Conservation (phyloP, 2,797 vertebrate species). For the Scolopax rusticola region DNA sequence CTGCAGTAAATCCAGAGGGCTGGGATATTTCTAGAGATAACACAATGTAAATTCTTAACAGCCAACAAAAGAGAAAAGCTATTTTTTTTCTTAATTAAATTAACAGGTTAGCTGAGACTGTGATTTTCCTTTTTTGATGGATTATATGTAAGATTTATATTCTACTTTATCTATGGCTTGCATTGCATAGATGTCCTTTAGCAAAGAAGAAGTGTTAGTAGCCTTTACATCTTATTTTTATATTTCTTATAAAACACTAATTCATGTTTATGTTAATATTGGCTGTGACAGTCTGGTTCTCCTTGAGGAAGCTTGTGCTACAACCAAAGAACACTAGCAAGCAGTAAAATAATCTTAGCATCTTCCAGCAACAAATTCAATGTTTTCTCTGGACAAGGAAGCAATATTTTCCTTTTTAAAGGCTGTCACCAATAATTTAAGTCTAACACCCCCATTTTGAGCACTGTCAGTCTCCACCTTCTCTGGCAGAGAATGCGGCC, state of each 20-base stretch:
- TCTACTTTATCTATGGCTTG: neutral
- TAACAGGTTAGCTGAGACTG: neutral
- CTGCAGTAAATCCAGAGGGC: neutral
- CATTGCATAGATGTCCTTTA: neutral
- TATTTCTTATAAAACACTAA: neutral
- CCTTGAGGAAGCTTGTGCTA: neutral
- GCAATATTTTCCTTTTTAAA: neutral
- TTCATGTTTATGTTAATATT: neutral
- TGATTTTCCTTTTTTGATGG: neutral
- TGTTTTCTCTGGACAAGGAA: neutral
- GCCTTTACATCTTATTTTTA: neutral
- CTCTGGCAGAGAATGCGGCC: neutral
- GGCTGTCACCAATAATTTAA: neutral
- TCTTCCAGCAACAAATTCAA: accelerated
- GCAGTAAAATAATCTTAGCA: neutral
- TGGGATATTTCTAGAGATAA: neutral
- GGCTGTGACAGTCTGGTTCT: neutral
- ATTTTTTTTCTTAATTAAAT: neutral
- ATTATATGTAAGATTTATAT: neutral
- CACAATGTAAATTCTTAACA: neutral
- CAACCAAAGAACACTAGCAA: neutral
- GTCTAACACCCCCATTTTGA: neutral
- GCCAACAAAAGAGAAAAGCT: neutral
- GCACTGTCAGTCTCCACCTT: neutral
- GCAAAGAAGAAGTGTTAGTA: neutral